Evolutionary conservation across 2,113 vertebrate genomes (phyloP).

Genomic region (Hydropotes inermis): DNA sequence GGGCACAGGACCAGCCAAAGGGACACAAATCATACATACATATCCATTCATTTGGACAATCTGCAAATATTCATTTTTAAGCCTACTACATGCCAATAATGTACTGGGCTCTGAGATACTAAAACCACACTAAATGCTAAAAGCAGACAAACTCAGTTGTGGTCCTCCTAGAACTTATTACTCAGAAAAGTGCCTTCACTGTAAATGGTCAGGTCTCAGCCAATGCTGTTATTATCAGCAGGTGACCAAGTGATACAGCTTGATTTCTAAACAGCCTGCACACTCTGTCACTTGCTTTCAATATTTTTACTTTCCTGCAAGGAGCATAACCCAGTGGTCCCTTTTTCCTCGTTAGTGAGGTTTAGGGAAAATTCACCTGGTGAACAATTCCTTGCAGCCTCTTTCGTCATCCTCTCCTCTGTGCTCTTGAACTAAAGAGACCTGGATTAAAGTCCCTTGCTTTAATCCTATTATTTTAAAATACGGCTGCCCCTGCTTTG

Average conservation of each 20-base stretch:
- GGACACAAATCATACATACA: neutral
- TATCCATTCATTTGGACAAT: neutral
- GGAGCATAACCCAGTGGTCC: neutral
- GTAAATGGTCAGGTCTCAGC: neutral
- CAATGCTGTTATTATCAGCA: neutral
- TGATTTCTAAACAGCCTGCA: neutral
- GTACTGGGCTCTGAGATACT: neutral
- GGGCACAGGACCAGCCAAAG: neutral
- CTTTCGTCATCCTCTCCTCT: neutral
- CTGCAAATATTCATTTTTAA: neutral
- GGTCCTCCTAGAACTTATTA: neutral
- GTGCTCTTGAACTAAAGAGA: constrained; percentile 22
- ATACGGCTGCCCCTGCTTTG: neutral
- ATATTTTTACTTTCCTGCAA: neutral
- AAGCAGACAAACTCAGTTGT: neutral
- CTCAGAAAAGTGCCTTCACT: neutral
- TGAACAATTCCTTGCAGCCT: neutral
- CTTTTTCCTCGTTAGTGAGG: neutral
- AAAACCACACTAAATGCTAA: neutral
- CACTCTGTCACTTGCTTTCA: neutral
- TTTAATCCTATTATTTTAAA: constrained; percentile 69
- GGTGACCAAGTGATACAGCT: neutral
- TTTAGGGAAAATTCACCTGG: neutral
- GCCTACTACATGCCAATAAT: neutral
- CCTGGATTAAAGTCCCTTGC: constrained; percentile 54